Evolutionary conservation across 2,888 invertebrate genomes (phyloP).

Genomic region (Aphodius sticticus): DNA sequence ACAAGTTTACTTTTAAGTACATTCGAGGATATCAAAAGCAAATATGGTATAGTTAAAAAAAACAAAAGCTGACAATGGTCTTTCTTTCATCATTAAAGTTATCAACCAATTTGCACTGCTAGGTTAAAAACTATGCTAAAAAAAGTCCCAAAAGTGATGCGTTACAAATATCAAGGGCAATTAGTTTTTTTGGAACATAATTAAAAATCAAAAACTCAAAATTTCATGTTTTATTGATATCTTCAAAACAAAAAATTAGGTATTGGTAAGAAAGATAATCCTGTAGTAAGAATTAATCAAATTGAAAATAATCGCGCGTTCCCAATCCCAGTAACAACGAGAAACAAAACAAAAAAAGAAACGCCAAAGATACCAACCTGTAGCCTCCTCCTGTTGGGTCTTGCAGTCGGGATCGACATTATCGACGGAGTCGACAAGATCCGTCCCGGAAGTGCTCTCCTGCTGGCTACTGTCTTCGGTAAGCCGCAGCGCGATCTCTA

Average conservation of each 20-base stretch:
- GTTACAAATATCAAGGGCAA: no score
- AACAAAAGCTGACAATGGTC: no score
- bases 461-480: conserved; percentile 48
- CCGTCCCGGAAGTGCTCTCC: conserved; percentile 48
- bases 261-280: neutral
- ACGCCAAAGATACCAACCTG: conserved; percentile 52
- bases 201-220: no score
- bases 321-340: neutral
- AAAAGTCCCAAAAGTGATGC: no score
- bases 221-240: neutral
- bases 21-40: no score
- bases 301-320: neutral
- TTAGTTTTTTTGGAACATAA: no score
- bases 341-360: conserved; percentile 7
- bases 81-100: no score
- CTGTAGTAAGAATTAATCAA: neutral
- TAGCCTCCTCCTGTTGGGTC: conserved; percentile 53
- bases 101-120: no score
- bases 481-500: conserved; percentile 81
- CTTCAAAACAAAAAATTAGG: conserved; percentile 9
- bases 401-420: conserved; percentile 40
- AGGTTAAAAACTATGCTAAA: no score
- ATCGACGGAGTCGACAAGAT: conserved; percentile 36
- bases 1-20: no score
- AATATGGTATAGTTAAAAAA: no score